Evolutionary conservation across 2,888 invertebrate species (phyloP).

Genomic region (Tolmerus cingulatus): DNA sequence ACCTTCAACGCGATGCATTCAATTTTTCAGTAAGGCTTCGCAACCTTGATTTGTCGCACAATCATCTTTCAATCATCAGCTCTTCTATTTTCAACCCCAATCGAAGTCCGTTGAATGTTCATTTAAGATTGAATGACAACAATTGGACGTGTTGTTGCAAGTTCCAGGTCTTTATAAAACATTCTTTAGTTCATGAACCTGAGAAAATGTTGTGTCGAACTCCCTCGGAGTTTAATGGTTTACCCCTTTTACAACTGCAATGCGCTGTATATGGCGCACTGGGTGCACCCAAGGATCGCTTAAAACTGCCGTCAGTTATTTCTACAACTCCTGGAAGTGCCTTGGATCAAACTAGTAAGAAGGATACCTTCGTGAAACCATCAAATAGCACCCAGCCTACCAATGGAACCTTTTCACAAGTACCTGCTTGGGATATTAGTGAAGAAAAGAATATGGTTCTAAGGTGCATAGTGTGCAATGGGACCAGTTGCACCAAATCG

Average conservation of each 20-base stretch:
- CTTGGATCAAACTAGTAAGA: neutral
- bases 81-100: constrained; percentile 52
- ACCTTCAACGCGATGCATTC: constrained; percentile 54
- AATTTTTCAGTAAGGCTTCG: constrained; percentile 49
- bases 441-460: neutral
- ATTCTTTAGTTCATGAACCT: neutral
- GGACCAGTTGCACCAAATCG: neutral
- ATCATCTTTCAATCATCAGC: constrained; percentile 52
- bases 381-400: neutral
- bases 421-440: neutral
- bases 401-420: neutral
- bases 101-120: constrained; percentile 34
- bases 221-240: neutral
- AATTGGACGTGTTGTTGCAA: constrained; percentile 55
- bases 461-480: constrained; percentile 1
- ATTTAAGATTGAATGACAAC: constrained; percentile 52
- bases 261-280: neutral
- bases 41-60: constrained; percentile 55
- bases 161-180: neutral
- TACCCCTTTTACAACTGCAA: neutral
- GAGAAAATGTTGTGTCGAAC: neutral
- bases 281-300: neutral
- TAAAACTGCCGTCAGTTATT: neutral
- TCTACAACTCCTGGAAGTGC: neutral
- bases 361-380: neutral